A percentile compares a stretch with the other conserved stretches of the same genome.
phyloP scores from a whole-genome alignment of 2,797 vertebrate genomes.

The Loris lydekkerianus region DNA sequence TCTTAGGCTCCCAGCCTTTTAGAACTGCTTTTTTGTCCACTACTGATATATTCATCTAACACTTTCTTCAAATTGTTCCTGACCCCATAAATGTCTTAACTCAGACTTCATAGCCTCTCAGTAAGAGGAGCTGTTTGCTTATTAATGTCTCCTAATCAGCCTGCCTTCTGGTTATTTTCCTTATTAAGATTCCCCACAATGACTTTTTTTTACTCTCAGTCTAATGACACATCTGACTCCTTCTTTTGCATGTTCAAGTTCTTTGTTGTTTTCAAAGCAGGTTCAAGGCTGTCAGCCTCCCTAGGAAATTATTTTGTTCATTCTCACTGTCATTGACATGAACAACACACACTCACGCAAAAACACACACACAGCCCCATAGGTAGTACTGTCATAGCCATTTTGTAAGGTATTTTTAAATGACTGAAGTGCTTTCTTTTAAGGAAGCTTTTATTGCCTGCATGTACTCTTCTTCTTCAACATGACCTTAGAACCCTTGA shows the following conservation, averaged over 20 bases:
- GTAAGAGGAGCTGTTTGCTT: not conserved
- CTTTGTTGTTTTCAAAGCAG: not conserved
- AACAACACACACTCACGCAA: not conserved
- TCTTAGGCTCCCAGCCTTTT: not conserved
- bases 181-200: not conserved
- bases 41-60: not conserved
- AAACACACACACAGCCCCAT: not conserved
- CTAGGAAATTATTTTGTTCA: not conserved
- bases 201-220: not conserved
- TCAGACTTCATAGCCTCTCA: not conserved
- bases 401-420: not conserved
- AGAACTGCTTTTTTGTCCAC: not conserved
- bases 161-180: not conserved
- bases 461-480: not conserved
- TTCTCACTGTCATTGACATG: not conserved
- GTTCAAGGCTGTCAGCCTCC: not conserved
- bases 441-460: not conserved
- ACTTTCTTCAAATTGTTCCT: not conserved
- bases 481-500: not conserved
- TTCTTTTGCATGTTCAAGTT: not conserved
- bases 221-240: not conserved
- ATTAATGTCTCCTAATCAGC: not conserved
- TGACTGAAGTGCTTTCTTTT: not conserved
- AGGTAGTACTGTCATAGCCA: not conserved
- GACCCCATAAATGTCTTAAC: not conserved